These are phyloP conservation scores for Cyanoramphus novaezelandiae DNA, from an alignment of 2,113 vertebrate genomes.

Conservation along the genomic window DNA sequence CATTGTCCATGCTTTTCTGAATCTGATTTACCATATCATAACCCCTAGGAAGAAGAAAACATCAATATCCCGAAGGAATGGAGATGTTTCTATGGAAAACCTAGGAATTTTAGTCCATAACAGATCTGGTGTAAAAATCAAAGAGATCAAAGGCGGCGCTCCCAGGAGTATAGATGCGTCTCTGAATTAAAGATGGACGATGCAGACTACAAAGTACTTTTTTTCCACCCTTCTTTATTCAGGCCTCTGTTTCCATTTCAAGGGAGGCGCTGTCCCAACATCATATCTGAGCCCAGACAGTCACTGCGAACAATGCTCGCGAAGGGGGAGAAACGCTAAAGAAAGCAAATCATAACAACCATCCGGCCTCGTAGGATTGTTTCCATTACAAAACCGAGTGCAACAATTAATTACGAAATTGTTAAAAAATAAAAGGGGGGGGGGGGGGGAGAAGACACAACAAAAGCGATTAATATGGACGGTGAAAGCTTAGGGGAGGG, in stretches of 20 bases:
- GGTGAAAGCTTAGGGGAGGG: neutral
- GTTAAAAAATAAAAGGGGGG: neutral
- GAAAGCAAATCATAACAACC: constrained; percentile 47
- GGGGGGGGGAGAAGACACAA: neutral
- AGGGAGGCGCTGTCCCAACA: constrained; percentile 74
- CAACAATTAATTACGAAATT: constrained; percentile 38
- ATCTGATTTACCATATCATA: constrained; percentile 99
- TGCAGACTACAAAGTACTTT: constrained; percentile 90
- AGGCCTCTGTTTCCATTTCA: constrained; percentile 78
- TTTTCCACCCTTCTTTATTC: constrained; percentile 72
- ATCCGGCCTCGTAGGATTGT: neutral
- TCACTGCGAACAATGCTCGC: constrained; percentile 57
- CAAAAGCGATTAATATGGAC: neutral
- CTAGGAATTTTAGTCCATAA: constrained; percentile 95
- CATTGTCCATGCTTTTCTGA: constrained; percentile 91
- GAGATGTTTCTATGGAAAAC: constrained; percentile 99
- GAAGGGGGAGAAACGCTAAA: constrained; percentile 30
- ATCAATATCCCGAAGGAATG: constrained; percentile 98
- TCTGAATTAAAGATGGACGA: constrained; percentile 91
- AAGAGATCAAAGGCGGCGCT: constrained; percentile 93
- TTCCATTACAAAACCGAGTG: constrained; percentile 1
- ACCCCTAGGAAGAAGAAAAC: constrained; percentile 99
- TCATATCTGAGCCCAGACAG: constrained; percentile 70
- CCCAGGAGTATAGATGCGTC: constrained; percentile 82
- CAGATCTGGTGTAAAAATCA: constrained; percentile 88